Percentiles rank a stretch among this genome's conserved stretches.
Conservation (phyloP, 2,888 invertebrate genomes). For the Brachynemurus nebulosus region DNA sequence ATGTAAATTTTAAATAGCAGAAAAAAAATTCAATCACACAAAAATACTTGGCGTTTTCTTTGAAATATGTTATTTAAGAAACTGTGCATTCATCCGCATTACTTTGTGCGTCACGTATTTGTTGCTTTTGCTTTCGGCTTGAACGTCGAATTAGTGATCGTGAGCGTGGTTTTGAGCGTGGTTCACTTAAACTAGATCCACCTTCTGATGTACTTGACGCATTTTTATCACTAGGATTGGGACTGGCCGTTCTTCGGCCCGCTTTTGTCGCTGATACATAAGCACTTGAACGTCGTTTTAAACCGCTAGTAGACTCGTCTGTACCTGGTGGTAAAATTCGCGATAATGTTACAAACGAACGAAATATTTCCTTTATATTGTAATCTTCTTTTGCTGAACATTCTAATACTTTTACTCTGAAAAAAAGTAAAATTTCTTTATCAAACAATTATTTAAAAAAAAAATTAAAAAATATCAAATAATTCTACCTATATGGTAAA, state of each 20-base stretch:
- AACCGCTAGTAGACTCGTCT: slow-evolving; percentile 38
- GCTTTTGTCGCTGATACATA: slow-evolving; percentile 44
- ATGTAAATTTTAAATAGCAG: too few species aligned
- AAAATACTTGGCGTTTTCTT: too few species aligned
- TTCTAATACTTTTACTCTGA: slow-evolving; percentile 58
- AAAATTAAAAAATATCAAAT: too few species aligned
- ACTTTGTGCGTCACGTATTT: slow-evolving; percentile 53
- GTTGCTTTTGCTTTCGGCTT: slow-evolving; percentile 65
- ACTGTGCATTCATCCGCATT: slow-evolving; percentile 53
- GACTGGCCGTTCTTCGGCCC: slow-evolving; percentile 30
- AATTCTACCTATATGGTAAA: too few species aligned
- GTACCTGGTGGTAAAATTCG: slow-evolving; percentile 50
- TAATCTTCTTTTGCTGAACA: slow-evolving; percentile 68
- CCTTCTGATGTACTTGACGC: slow-evolving; percentile 23
- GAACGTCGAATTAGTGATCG: slow-evolving; percentile 62
- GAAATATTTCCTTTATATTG: slow-evolving; percentile 67
- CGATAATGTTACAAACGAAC: slow-evolving; percentile 61
- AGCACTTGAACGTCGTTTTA: slow-evolving; percentile 61
- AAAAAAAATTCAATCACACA: too few species aligned
- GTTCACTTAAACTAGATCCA: slow-evolving; percentile 20
- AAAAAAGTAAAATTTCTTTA: too few species aligned
- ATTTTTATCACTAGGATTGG: slow-evolving; percentile 23
- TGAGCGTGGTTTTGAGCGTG: slow-evolving; percentile 27
- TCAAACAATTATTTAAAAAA: too few species aligned
- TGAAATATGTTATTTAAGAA: too few species aligned